Percentiles rank a stretch among this genome's conserved stretches.
Conservation (phyloP, 1,140 invertebrate species). For the Atta texana region DNA sequence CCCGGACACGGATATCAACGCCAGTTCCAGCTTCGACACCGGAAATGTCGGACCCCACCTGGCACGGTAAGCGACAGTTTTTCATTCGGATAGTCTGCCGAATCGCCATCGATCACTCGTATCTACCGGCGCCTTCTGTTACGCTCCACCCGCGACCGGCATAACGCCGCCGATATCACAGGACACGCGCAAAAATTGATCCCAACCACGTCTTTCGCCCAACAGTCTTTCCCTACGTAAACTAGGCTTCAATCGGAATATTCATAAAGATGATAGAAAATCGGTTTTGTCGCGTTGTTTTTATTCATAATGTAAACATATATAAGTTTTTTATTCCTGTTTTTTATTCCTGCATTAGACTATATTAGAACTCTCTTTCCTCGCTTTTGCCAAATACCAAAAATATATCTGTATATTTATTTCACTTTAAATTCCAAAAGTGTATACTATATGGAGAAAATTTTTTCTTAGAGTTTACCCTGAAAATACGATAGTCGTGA, state of each 20-base stretch:
- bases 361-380: too few species aligned
- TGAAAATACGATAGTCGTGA: too few species aligned
- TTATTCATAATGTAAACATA: neutral
- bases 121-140: constrained; percentile 72
- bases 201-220: neutral
- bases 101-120: constrained; percentile 64
- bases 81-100: constrained; percentile 61
- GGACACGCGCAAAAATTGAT: constrained; percentile 23
- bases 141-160: neutral
- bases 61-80: constrained; percentile 87
- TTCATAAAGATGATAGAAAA: constrained; percentile 13
- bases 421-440: too few species aligned
- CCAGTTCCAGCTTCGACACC: constrained; percentile 91
- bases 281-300: neutral
- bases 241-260: neutral
- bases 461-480: too few species aligned
- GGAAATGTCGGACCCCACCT: constrained; percentile 91
- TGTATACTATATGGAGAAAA: too few species aligned
- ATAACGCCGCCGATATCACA: constrained; percentile 2
- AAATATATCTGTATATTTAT: too few species aligned
- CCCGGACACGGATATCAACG: constrained; percentile 89
- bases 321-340: too few species aligned
- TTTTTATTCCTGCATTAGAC: too few species aligned
- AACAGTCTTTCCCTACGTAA: neutral
- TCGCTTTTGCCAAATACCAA: too few species aligned